Base-by-base conservation (phyloP, 2,797 vertebrate genomes). In the Limnodromus scolopaceus region DNA sequence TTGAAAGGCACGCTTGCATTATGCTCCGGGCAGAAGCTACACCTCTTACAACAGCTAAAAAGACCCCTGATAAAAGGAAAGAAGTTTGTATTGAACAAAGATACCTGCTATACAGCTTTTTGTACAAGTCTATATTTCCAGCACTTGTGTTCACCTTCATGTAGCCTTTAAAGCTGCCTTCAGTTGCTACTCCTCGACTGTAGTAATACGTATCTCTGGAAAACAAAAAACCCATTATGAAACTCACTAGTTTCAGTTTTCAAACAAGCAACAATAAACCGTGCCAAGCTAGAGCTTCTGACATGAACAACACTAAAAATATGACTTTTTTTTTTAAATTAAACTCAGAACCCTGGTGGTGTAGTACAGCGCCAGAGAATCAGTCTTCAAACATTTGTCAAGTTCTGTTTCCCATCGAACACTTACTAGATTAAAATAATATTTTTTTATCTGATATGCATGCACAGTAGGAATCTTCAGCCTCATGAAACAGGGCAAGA, bases 31-130 rank as follows among this genome's bases (percentile, higher is more conserved):
- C 34, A 82, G 70, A 84, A 91, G 34, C 45, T 54, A 13, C 43
- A 72, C 4, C 23, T 46, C 66, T 75, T 45, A 27, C 17, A 93
- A 49, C 23, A 83, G 11, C 49, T 41, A 32, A 38, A 84, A 65
- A 61, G 68, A 83, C 6, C 25, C 39, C 25, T 25, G 30, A 19
- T 20, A 78, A 61, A 84, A 84, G 23, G 16, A 43, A 71, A 82
- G 13, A 64, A n/a, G n/a, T 13, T 71, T 69, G 36, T 27, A 63
- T 46, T 32, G 45, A 76, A 60, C 8, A 34, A 64, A 64, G 63
- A 9, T 43, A 99, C 99, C 98, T 99, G 95, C 74, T 96, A 69
- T 95, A 97, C 9, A 99, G 97, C 61, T 98, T 98, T 28, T 98
- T 97, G 41, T 98, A 98, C 38, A 99, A 82, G 25, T 98, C 98